Conservation (phyloP, 2,797 vertebrate genomes). For the Karalla daura region DNA sequence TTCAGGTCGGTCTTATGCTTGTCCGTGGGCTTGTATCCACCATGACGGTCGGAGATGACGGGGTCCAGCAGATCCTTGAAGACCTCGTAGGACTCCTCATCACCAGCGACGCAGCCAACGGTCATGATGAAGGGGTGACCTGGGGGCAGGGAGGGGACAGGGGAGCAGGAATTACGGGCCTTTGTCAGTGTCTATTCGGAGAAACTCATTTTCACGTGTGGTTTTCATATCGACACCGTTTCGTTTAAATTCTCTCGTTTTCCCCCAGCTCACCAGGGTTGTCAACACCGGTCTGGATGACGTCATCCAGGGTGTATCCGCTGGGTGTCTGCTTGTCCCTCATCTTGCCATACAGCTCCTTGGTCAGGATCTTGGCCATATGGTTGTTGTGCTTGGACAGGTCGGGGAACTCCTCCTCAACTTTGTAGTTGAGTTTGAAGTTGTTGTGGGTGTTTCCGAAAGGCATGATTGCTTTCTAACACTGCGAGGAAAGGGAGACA, state of each 20-base stretch:
- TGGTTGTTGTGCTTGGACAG: slow-evolving; percentile 94
- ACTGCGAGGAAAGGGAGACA: slow-evolving; percentile 64
- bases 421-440: slow-evolving; percentile 90
- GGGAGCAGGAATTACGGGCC: slow-evolving; percentile 1
- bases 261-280: slow-evolving; percentile 93
- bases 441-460: slow-evolving; percentile 97
- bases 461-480: slow-evolving; percentile 90
- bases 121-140: slow-evolving; percentile 98
- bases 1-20: slow-evolving; percentile 96
- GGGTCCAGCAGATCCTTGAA: slow-evolving; percentile 94
- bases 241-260: neutral
- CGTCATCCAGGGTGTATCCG: slow-evolving; percentile 92
- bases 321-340: slow-evolving; percentile 93
- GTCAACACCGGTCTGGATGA: slow-evolving; percentile 94
- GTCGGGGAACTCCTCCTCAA: slow-evolving; percentile 92
- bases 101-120: slow-evolving; percentile 93
- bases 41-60: slow-evolving; percentile 91
- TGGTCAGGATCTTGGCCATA: slow-evolving; percentile 93
- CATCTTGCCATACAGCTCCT: slow-evolving; percentile 87
- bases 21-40: slow-evolving; percentile 93
- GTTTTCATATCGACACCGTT: neutral
- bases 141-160: slow-evolving; percentile 18
- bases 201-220: no score
- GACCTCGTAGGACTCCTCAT: slow-evolving; percentile 90
- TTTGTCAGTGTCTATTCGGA: no score